Conservation (phyloP, 2,113 vertebrate genomes). For the Gobius niger region DNA sequence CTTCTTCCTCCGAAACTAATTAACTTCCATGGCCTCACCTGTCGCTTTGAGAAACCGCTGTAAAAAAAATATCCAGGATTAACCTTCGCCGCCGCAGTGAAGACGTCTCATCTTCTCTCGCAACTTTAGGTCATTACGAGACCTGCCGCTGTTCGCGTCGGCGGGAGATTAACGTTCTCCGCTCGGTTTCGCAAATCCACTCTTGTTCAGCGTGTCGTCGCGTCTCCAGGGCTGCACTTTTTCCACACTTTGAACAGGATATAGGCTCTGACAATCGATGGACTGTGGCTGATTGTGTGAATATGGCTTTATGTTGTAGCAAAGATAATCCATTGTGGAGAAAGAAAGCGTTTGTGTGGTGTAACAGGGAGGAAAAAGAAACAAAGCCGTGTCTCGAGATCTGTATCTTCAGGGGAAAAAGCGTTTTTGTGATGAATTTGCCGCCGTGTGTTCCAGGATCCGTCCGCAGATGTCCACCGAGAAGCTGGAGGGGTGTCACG, state of each 20-base stretch:
- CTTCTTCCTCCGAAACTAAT: conserved; percentile 51
- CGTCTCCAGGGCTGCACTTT: conserved; percentile 4
- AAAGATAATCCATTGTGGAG: too few relatives aligned
- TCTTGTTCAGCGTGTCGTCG: neutral
- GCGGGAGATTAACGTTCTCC: conserved; percentile 6
- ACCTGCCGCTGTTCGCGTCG: neutral
- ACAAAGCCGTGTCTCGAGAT: too few relatives aligned
- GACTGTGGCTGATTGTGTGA: too few relatives aligned
- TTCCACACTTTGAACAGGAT: neutral
- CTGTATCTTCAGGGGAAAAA: too few relatives aligned
- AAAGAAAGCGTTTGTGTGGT: too few relatives aligned
- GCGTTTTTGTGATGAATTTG: neutral
- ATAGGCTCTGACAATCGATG: neutral
- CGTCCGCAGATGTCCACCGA: conserved; percentile 97
- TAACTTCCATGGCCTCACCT: conserved; percentile 43
- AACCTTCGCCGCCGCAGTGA: conserved; percentile 18
- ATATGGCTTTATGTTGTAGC: too few relatives aligned
- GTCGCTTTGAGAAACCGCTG: conserved; percentile 27
- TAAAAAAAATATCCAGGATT: conserved; percentile 30
- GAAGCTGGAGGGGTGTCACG: conserved; percentile 96
- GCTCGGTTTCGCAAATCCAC: neutral
- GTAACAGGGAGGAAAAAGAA: too few relatives aligned
- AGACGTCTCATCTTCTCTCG: conserved; percentile 1
- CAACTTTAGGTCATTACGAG: neutral
- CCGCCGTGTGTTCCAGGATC: conserved; percentile 76